Evolutionary conservation across 2,797 vertebrate species (phyloP), one percentile per base, ranked within the genome.

Genomic region (Monodelphis domestica): DNA sequence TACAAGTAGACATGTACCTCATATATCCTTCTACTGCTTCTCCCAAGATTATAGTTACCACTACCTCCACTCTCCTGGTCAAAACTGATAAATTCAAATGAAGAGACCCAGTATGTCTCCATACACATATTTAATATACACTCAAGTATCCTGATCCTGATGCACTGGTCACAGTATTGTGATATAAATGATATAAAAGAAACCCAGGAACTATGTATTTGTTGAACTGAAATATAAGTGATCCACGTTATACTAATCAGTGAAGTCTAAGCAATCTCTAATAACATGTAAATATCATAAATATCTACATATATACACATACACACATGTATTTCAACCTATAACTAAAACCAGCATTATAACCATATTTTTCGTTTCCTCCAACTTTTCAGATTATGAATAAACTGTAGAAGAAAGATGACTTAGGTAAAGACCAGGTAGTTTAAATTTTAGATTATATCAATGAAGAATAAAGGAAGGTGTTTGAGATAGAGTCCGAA

Each of bases 361-460:
- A 78, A 78, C 6, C 70, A 45, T 50, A 33, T 70, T 38, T 59
- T 54, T 28, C 33, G 90, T 84, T 90, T 92, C 29, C 70, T 92
- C 52, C 87, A 91, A 57, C 55, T 89, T 95, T 95, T 97, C 54
- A 95, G 29, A 50, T 78, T 92, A 91, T n/a, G 17, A 53, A 59
- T 59, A 88, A 89, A 87, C 4, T 93, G 70, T 38, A 12, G 15
- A 54, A 50, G 38, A 89, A 21, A n/a, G 53, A 53, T 38, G 53
- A 84, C n/a, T 92, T 59, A 92, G 51, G 93, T 3, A 88, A 89
- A 96, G 52, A 12, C 90, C 88, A 55, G 14, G 17, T 89, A 84
- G 33, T 45, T 57, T 92, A 87, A 38, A 92, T 90, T 57, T 91
- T n/a, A 54, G 90, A 55, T 33, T 78, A 91, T 0, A 14, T 11